These are phyloP conservation scores for Sceliomorpha sp. DNA, from an alignment of 2,888 invertebrate genomes.

Conservation along the genomic window DNA sequence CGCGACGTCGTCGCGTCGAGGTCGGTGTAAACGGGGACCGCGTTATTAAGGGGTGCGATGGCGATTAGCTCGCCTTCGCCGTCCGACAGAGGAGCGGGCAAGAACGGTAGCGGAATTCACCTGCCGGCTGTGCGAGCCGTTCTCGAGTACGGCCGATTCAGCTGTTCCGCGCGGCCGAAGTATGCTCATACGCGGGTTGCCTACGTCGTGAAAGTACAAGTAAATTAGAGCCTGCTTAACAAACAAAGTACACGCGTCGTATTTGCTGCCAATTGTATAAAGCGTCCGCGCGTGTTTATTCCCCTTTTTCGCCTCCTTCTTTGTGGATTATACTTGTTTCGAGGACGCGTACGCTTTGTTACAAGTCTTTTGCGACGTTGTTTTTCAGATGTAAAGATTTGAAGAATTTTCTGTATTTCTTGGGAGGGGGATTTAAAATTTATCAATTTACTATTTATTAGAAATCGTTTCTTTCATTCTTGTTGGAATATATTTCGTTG, in stretches of 20 bases:
- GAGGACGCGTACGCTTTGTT: too few species aligned
- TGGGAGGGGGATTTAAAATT: too few species aligned
- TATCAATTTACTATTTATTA: too few species aligned
- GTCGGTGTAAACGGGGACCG: constrained; percentile 30
- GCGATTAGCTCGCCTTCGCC: constrained; percentile 69
- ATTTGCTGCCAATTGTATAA: constrained; percentile 28
- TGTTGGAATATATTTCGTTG: too few species aligned
- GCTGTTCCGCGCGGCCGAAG: constrained; percentile 37
- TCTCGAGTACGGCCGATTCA: constrained; percentile 41
- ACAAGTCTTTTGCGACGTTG: too few species aligned
- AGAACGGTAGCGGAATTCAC: constrained; percentile 71
- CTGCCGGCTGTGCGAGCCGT: constrained; percentile 61
- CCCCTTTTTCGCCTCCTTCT: constrained; percentile 20
- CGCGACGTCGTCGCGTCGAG: constrained; percentile 54
- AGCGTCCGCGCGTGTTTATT: constrained; percentile 30
- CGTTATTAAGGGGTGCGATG: constrained; percentile 68
- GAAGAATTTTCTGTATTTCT: too few species aligned
- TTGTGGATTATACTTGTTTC: constrained; percentile 1
- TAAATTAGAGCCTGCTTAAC: constrained; percentile 47
- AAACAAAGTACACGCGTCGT: constrained; percentile 34
- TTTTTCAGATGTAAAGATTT: too few species aligned
- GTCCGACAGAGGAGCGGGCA: constrained; percentile 47
- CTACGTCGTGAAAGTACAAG: constrained; percentile 46
- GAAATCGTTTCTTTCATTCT: too few species aligned
- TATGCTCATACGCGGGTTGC: constrained; percentile 43